phyloP scores from a whole-genome alignment of 1,140 invertebrate species.

The Tetragnatha versicolor region DNA sequence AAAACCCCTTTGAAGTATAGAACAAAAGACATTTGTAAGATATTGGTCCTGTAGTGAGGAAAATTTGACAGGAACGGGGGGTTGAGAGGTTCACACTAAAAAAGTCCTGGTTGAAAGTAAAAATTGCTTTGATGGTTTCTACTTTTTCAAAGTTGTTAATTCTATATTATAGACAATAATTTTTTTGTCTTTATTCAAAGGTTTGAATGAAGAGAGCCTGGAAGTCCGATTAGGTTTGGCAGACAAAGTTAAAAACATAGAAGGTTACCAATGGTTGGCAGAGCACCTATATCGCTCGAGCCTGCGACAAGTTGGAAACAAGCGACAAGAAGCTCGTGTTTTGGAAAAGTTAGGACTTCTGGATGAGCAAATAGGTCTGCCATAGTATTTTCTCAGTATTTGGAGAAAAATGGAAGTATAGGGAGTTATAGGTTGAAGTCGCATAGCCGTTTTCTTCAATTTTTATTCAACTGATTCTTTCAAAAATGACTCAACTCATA shows the following conservation, averaged over 20 bases:
- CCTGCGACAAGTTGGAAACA: background rate
- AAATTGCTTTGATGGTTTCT: too few species aligned
- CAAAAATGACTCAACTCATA: too few species aligned
- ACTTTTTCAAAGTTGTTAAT: too few species aligned
- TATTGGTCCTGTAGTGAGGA: too few species aligned
- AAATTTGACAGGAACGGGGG: too few species aligned
- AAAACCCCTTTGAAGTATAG: too few species aligned
- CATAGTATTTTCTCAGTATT: background rate
- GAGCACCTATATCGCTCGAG: slow-evolving; percentile 17
- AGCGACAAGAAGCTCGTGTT: background rate
- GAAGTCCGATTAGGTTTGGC: background rate
- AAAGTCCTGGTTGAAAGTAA: too few species aligned
- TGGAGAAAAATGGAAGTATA: background rate
- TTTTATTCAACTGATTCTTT: too few species aligned
- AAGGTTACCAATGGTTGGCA: slow-evolving; percentile 20
- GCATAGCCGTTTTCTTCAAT: background rate
- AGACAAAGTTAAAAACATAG: background rate
- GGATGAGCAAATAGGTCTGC: slow-evolving; percentile 7
- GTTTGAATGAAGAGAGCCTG: background rate
- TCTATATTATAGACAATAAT: too few species aligned
- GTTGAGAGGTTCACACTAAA: too few species aligned
- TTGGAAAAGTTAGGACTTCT: background rate
- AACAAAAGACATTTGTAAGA: too few species aligned
- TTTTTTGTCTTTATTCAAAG: background rate
- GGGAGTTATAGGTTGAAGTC: background rate